These are phyloP conservation scores for Glossophaga mutica DNA, from an alignment of 2,797 vertebrate species.

Conservation along the genomic window DNA sequence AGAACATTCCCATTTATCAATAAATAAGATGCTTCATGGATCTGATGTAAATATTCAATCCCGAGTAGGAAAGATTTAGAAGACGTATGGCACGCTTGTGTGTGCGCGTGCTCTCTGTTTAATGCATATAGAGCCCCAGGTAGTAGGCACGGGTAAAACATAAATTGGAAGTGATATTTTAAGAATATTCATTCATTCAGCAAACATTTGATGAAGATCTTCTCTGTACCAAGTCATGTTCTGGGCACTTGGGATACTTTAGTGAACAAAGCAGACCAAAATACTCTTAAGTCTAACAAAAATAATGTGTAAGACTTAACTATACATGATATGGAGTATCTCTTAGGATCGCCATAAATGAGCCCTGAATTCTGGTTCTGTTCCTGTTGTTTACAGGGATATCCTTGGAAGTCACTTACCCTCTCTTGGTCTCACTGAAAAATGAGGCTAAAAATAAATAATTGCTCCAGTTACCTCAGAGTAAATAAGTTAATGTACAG, in stretches of 20 bases:
- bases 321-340: background rate
- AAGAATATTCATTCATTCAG: background rate
- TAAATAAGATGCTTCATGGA: background rate
- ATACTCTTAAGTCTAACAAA: background rate
- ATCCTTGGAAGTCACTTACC: background rate
- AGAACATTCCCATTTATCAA: background rate
- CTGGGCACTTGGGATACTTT: background rate
- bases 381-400: background rate
- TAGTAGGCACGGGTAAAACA: background rate
- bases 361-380: background rate
- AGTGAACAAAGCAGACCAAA: background rate
- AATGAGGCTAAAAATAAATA: slow-evolving; percentile 14
- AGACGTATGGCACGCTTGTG: too few relatives aligned
- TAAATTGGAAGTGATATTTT: background rate
- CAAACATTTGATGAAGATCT: background rate
- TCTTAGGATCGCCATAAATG: background rate
- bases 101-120: background rate
- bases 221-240: background rate
- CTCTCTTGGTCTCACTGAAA: background rate
- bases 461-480: background rate
- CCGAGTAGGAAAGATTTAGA: background rate
- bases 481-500: background rate
- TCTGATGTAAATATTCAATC: background rate
- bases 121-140: background rate
- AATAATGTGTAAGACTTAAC: background rate